These are phyloP conservation scores for Falcunculus frontatus DNA, from an alignment of 2,113 vertebrate species.

Conservation along the genomic window DNA sequence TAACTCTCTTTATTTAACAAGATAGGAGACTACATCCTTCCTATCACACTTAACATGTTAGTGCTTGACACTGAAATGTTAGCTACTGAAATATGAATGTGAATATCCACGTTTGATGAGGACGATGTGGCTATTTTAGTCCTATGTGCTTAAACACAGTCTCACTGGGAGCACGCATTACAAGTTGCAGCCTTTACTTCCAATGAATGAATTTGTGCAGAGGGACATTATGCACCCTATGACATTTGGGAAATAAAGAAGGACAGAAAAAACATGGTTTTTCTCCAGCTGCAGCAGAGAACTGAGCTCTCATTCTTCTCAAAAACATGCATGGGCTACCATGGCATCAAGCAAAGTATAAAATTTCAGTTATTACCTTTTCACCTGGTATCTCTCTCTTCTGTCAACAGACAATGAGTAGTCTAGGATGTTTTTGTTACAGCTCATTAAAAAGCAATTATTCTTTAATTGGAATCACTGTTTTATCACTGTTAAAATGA, in stretches of 20 bases:
- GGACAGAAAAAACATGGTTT: accelerated
- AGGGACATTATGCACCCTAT: background rate
- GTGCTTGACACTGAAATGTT: background rate
- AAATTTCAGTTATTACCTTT: background rate
- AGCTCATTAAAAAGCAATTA: background rate
- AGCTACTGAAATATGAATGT: background rate
- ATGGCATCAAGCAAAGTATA: background rate
- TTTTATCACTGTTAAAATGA: background rate
- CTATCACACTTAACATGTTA: background rate
- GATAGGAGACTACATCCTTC: background rate
- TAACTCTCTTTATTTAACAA: background rate
- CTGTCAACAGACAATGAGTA: background rate
- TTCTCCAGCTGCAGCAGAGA: background rate
- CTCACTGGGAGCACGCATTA: background rate
- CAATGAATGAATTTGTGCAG: background rate
- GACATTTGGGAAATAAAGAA: background rate
- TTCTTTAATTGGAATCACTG: background rate
- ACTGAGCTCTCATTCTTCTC: background rate
- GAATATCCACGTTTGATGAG: background rate
- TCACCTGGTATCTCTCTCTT: background rate
- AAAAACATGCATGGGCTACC: background rate
- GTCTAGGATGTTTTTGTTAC: background rate
- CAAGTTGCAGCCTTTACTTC: background rate
- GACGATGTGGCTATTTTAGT: background rate
- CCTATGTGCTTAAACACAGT: background rate